Evolutionary conservation across 2,888 invertebrate species (phyloP).

Genomic region (Dichetophora obliterata): DNA sequence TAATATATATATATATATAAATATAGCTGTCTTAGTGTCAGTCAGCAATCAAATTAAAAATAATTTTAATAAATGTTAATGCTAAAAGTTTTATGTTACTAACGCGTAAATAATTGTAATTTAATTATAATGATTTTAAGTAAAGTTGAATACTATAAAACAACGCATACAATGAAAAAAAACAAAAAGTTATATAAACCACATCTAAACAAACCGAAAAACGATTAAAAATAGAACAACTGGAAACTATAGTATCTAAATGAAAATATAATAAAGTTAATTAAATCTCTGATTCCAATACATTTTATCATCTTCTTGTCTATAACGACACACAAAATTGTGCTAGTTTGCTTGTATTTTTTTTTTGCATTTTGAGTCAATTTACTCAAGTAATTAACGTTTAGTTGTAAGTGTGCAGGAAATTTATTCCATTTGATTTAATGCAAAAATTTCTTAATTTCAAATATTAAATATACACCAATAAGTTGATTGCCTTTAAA

Average conservation of each 20-base stretch:
- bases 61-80: conserved; percentile 21
- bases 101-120: conserved; percentile 23
- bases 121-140: neutral
- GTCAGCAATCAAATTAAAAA: conserved; percentile 2
- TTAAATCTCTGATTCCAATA: too few species aligned
- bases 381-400: neutral
- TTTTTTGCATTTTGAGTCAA: neutral
- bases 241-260: neutral
- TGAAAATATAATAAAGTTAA: neutral
- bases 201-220: neutral
- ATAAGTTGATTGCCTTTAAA: conserved; percentile 27
- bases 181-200: neutral
- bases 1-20: too few species aligned
- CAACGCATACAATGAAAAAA: conserved; percentile 6
- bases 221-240: neutral
- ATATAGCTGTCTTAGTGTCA: neutral
- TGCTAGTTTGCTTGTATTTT: neutral
- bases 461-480: conserved; percentile 11
- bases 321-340: neutral
- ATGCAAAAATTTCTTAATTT: conserved; percentile 1
- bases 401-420: neutral
- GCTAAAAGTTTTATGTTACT: conserved; percentile 26
- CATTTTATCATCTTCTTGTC: neutral
- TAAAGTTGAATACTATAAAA: conserved; percentile 22
- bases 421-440: conserved; percentile 4